phyloP scores from a whole-genome alignment of 2,888 invertebrate species.

The Conops quadrifasciatus region DNA sequence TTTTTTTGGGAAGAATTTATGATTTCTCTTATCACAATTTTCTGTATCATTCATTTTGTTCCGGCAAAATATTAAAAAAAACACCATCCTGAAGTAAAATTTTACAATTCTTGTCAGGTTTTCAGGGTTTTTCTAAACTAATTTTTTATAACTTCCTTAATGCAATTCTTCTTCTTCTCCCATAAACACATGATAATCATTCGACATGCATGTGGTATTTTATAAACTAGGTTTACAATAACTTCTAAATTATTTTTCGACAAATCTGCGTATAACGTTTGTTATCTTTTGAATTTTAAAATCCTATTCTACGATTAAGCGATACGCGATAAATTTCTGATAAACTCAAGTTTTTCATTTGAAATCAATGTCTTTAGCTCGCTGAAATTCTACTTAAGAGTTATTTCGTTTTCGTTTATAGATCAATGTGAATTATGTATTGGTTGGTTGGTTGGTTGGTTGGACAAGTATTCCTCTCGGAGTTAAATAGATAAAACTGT shows the following conservation, averaged over 20 bases:
- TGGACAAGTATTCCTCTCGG: constrained; percentile 56
- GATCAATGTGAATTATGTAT: constrained; percentile 21
- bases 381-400: background rate
- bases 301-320: constrained; percentile 58
- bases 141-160: too few species aligned
- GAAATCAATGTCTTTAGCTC: constrained; percentile 1
- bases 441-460: constrained; percentile 26
- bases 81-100: too few species aligned
- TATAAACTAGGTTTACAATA: too few species aligned
- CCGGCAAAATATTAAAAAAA: background rate
- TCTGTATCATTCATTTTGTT: constrained; percentile 26
- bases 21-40: background rate
- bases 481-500: constrained; percentile 59
- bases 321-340: constrained; percentile 47
- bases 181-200: too few species aligned
- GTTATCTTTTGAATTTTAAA: constrained; percentile 54
- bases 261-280: constrained; percentile 21
- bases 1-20: background rate
- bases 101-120: too few species aligned
- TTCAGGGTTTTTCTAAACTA: too few species aligned
- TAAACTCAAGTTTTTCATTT: constrained; percentile 25
- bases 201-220: too few species aligned
- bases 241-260: too few species aligned
- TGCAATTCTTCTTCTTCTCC: too few species aligned
- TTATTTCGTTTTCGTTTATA: constrained; percentile 11